Base-by-base conservation (phyloP, 2,888 invertebrate genomes). In the Rotaria sp. region DNA sequence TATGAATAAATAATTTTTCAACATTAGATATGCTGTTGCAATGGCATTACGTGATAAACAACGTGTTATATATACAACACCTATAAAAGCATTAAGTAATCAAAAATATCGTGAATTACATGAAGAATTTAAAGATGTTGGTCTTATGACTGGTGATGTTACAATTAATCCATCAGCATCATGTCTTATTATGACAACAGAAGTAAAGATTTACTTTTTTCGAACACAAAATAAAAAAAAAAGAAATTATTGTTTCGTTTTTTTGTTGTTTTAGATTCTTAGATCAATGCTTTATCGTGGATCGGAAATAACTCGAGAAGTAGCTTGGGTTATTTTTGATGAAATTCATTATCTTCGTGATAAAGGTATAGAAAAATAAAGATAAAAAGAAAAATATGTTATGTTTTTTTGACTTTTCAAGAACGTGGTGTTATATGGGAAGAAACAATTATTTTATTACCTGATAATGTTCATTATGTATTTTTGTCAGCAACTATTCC, bases 261-360 rank as follows among this genome's bases (percentile, higher is more conserved):
- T 41, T 84, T 90, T 95, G 2, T 15, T 67, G 13, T 67, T 30
- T 1, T 45, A 80, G 94, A 99, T 99, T 93, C 92, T 99, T 88
- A 93, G 99, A 88, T 97, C 96, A 89, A 99, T 99, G 99, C 92
- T 99, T 87, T 99, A 99, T 90, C 93, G 98, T 90, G 99, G 99
- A 85, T 97, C 97, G 67, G 97, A 99, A 93, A 94, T 99, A 41
- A 97, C 97, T 95, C 93, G 97, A 87, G 99, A 99, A 93, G 97
- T 99, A 0, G 98, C 97, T 85, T 99, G 99, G 99, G 99, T 99
- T 2, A 93, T 99, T 86, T 99, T 99, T 92, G 99, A 99, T 91
- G 99, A 99, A 92, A 99, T 99, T 89, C 99, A 99, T 92, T 99
- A 99, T 91, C 99, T 99, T 99, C 94, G 99, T 89, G 97, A 99